phyloP scores from a whole-genome alignment of 2,888 invertebrate genomes.

The Andrena camellia region DNA sequence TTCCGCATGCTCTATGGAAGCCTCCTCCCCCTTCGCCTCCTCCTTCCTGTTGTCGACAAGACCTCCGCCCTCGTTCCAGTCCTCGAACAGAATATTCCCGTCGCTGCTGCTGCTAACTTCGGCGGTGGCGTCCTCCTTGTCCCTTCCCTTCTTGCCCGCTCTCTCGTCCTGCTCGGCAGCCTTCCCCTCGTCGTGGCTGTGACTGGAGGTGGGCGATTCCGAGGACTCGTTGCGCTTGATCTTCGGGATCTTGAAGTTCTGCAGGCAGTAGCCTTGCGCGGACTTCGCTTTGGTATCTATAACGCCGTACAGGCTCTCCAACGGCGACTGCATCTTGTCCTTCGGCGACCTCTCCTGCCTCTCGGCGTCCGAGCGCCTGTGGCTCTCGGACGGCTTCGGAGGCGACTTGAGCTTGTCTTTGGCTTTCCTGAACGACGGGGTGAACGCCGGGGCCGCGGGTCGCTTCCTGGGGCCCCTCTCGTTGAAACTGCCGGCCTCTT shows the following conservation, averaged over 20 bases:
- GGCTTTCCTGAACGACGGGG: slow-evolving; percentile 34
- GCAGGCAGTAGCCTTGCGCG: slow-evolving; percentile 85
- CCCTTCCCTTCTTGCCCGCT: not conserved
- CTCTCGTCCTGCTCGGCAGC: slow-evolving; percentile 2
- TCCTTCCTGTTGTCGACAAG: slow-evolving; percentile 18
- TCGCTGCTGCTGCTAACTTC: slow-evolving; percentile 77
- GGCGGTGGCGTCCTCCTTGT: slow-evolving; percentile 64
- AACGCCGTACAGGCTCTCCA: slow-evolving; percentile 85
- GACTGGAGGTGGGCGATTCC: slow-evolving; percentile 46
- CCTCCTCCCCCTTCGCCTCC: not conserved
- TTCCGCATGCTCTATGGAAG: not conserved
- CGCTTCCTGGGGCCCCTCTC: slow-evolving; percentile 75
- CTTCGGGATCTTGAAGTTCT: slow-evolving; percentile 87
- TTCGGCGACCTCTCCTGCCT: slow-evolving; percentile 64
- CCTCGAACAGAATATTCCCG: slow-evolving; percentile 42
- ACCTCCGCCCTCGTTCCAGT: slow-evolving; percentile 35
- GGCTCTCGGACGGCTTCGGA: slow-evolving; percentile 66
- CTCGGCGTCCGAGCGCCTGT: slow-evolving; percentile 56
- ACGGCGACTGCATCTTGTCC: slow-evolving; percentile 85
- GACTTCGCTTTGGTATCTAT: slow-evolving; percentile 83
- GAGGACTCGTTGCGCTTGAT: slow-evolving; percentile 81
- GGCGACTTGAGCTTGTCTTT: slow-evolving; percentile 64
- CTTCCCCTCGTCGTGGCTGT: slow-evolving; percentile 36
- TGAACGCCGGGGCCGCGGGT: slow-evolving; percentile 3
- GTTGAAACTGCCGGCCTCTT: slow-evolving; percentile 54